phyloP scores from a whole-genome alignment of 2,888 invertebrate genomes.

The Micropterix aruncella region DNA sequence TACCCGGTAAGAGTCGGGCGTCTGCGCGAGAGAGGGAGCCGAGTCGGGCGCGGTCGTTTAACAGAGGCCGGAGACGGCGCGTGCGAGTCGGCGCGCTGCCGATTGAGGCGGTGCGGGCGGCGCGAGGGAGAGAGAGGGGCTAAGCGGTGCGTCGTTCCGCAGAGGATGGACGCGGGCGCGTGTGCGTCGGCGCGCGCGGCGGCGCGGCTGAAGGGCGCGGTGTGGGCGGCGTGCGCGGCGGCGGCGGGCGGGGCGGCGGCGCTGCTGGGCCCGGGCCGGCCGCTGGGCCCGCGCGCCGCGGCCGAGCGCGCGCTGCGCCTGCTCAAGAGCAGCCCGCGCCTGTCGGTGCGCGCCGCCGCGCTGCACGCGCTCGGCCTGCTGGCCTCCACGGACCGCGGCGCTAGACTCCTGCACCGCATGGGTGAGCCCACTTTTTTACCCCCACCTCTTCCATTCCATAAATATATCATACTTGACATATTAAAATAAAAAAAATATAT shows the following conservation, averaged over 20 bases:
- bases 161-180: constrained; percentile 34
- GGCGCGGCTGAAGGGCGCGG: constrained; percentile 61
- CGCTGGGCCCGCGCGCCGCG: constrained; percentile 20
- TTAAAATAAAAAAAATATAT: no score
- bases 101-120: no score
- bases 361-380: constrained; percentile 80
- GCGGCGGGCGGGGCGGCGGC: constrained; percentile 18
- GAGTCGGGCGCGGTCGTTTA: no score
- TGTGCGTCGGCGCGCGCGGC: constrained; percentile 35
- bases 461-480: no score
- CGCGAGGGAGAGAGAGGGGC: no score
- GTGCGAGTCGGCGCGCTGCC: no score
- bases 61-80: no score
- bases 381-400: constrained; percentile 71
- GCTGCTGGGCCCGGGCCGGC: constrained; percentile 11
- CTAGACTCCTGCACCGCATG: constrained; percentile 57
- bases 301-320: constrained; percentile 54
- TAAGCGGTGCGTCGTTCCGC: constrained; percentile 35
- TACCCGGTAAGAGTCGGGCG: no score
- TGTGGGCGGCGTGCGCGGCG: constrained; percentile 61
- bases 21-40: no score
- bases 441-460: background rate
- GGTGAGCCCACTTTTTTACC: constrained; percentile 27
- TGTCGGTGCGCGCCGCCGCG: constrained; percentile 80
- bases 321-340: constrained; percentile 69